Conservation (phyloP, 1,140 invertebrate species). For the Bombus ignitus region DNA sequence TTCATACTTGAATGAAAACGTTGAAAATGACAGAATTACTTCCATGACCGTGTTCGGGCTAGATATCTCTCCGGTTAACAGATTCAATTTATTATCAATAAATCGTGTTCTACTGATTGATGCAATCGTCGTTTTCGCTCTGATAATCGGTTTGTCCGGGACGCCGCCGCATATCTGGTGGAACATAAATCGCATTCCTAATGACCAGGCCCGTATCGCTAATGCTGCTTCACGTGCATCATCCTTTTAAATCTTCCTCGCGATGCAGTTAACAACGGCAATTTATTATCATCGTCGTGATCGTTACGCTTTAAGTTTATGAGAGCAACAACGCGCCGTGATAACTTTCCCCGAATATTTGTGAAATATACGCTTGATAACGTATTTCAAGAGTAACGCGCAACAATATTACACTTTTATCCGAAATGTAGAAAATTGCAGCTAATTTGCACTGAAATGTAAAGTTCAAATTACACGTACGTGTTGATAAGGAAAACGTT, state of each 20-base stretch:
- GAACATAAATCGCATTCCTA: slow-evolving; percentile 2
- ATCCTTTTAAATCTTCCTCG: slow-evolving; percentile 28
- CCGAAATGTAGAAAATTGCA: background rate
- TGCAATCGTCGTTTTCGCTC: background rate
- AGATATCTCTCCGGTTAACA: background rate
- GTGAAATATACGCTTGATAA: background rate
- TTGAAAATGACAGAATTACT: background rate
- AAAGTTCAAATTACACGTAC: background rate
- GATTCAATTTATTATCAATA: background rate
- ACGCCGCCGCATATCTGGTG: background rate
- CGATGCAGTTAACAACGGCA: background rate
- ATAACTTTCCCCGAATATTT: slow-evolving; percentile 4
- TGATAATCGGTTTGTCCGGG: slow-evolving; percentile 5
- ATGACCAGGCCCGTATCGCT: slow-evolving; percentile 7
- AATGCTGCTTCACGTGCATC: slow-evolving; percentile 1
- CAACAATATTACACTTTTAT: background rate
- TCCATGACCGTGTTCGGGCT: background rate
- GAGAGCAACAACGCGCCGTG: background rate
- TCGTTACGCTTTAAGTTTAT: slow-evolving; percentile 5
- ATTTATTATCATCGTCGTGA: slow-evolving; percentile 29
- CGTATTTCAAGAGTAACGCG: too few relatives aligned
- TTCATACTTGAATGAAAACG: background rate
- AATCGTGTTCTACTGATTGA: background rate
- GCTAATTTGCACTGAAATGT: background rate
- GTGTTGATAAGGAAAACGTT: background rate